Evolutionary conservation across 92 coral and sea anemone genomes (phyloP).

Genomic region (Montipora capitata): DNA sequence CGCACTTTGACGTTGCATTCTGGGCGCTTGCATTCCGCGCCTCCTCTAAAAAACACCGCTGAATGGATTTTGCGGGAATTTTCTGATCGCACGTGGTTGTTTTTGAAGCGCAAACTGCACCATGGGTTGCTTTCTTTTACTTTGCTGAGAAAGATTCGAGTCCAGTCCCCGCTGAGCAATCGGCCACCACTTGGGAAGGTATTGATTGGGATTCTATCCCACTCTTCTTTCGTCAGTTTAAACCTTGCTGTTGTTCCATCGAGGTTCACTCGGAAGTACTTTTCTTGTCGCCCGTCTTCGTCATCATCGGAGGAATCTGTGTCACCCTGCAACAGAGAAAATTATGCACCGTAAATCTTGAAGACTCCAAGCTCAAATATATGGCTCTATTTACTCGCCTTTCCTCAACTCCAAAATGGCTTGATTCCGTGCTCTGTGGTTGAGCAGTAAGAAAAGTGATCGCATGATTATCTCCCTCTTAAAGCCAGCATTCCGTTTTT

Average conservation of each 20-base stretch:
- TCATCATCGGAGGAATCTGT: conserved; percentile 48
- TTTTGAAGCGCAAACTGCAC: conserved; percentile 66
- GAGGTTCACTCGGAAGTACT: conserved; percentile 42
- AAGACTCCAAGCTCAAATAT: no score
- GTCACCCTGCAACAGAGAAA: conserved; percentile 20
- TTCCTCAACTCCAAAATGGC: no score
- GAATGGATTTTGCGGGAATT: conserved; percentile 59
- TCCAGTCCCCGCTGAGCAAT: conserved; percentile 59
- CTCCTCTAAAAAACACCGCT: conserved; percentile 68
- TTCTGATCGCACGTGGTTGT: conserved; percentile 63
- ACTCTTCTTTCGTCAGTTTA: conserved; percentile 43
- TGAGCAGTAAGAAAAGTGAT: no score
- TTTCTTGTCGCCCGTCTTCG: conserved; percentile 26
- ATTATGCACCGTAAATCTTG: neutral
- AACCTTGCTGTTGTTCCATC: conserved; percentile 56
- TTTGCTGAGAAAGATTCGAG: conserved; percentile 45
- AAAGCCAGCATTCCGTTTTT: no score
- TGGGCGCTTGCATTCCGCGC: conserved; percentile 64
- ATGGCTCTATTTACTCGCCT: no score
- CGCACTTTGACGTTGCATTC: conserved; percentile 65
- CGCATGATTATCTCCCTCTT: no score
- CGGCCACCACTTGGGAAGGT: conserved; percentile 66
- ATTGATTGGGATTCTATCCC: conserved; percentile 57
- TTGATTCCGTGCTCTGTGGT: no score
- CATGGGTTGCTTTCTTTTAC: conserved; percentile 71